phyloP scores from a whole-genome alignment of 2,113 vertebrate genomes.

The Oxyura jamaicensis region DNA sequence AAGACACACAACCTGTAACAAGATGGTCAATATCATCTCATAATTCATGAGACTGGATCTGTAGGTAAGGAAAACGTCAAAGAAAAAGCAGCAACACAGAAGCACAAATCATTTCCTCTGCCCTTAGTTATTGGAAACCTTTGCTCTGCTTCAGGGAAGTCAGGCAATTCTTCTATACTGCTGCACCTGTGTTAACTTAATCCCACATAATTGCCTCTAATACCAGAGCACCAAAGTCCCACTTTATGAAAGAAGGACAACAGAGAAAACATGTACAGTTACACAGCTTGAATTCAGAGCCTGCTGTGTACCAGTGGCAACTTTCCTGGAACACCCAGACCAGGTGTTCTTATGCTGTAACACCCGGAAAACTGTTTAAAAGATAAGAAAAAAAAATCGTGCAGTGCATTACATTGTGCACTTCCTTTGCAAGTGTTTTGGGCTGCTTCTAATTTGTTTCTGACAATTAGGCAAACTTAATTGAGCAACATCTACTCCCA shows the following conservation, averaged over 20 bases:
- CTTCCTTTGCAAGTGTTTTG: neutral
- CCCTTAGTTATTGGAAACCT: neutral
- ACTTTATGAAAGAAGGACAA: neutral
- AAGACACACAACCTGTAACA: neutral
- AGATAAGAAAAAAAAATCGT: neutral
- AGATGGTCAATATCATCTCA: neutral
- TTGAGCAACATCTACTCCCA: neutral
- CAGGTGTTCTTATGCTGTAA: neutral
- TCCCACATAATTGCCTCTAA: neutral
- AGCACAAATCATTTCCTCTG: neutral
- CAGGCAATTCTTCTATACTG: neutral
- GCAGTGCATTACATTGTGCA: neutral
- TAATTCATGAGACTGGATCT: rapidly evolving
- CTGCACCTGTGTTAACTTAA: neutral
- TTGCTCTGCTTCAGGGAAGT: neutral
- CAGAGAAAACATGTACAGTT: neutral
- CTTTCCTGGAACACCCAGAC: neutral
- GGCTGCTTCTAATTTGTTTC: neutral
- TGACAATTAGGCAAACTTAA: neutral
- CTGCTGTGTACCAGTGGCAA: neutral
- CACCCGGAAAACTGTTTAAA: neutral
- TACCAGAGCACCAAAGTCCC: neutral
- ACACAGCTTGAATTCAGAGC: neutral
- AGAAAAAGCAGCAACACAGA: neutral
- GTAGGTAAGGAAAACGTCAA: neutral